A percentile compares a stretch with the other conserved stretches of the same genome.
These are phyloP conservation scores for Trisateles emortualis DNA, from an alignment of 2,888 invertebrate genomes.

Conservation along the genomic window DNA sequence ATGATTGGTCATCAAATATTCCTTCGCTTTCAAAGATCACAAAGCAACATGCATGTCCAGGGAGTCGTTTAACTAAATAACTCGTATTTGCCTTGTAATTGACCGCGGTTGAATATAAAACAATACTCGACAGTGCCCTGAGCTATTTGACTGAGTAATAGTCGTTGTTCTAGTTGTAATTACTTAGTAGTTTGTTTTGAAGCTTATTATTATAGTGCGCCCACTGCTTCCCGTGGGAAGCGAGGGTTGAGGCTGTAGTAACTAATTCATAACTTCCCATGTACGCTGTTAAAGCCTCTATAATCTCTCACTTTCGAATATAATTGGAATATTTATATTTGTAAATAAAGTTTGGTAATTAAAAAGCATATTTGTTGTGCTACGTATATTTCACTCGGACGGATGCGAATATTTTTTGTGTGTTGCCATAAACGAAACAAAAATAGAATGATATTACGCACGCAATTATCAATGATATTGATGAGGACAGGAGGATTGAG, in stretches of 20 bases:
- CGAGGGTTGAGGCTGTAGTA: conserved; percentile 68
- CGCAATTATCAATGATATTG: too few species aligned
- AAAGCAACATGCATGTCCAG: conserved; percentile 39
- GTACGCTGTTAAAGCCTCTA: conserved; percentile 63
- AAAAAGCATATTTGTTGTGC: too few species aligned
- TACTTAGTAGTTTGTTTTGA: conserved; percentile 81
- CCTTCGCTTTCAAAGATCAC: conserved; percentile 27
- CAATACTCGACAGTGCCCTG: conserved; percentile 63
- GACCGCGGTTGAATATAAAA: conserved; percentile 71
- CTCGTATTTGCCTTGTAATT: conserved; percentile 62
- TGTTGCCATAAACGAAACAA: too few species aligned
- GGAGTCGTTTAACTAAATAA: conserved; percentile 52
- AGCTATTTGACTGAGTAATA: conserved; percentile 78
- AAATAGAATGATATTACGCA: too few species aligned
- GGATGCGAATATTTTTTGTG: too few species aligned
- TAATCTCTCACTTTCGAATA: conserved; percentile 61
- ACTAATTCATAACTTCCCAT: conserved; percentile 77
- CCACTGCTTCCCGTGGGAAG: conserved; percentile 71
- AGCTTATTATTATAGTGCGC: conserved; percentile 76
- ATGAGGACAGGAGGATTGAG: too few species aligned
- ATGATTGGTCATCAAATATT: conserved; percentile 48
- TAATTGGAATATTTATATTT: conserved; percentile 24
- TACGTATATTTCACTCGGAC: too few species aligned
- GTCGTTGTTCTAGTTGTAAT: conserved; percentile 79
- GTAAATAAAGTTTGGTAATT: too few species aligned